Base-by-base conservation (phyloP, 2,113 vertebrate species). In the Tychaedon coryphoeus region DNA sequence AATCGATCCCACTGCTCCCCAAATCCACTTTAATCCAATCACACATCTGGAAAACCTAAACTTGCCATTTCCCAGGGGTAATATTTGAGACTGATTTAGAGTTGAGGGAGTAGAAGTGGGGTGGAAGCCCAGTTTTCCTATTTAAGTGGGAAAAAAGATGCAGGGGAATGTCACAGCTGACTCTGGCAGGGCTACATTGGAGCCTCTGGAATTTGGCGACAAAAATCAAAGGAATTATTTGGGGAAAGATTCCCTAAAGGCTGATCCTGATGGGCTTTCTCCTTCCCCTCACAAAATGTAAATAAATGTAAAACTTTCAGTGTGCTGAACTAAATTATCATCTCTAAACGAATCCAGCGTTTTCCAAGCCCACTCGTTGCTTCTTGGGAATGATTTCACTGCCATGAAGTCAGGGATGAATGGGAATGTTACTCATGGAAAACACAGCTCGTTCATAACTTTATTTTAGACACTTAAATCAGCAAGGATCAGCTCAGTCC, bases 381-480 rank as follows among this genome's bases (percentile, higher is more conserved):
- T 74, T 19, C 62, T 26, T 38, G 80, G 92, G 69, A 78, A 61
- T 50, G 83, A 78, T 77, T 94, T 92, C 86, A 75, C 45, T 43
- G 61, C 91, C 65, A 5, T 58, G 73, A 67, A 87, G 66, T 28
- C 42, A 67, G 47, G 4, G 28, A 53, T 77, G 86, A 93, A 86
- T 53, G 73, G 65, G 84, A 78, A 78, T 45, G 57, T 91, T 75
- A 54, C 92, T 86, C 90, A 83, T 62, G 94, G 93, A 93, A 93
- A 95, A 91, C 90, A 73, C 84, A 93, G 84, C 73, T 91, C 86
- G 24, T 72, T 86, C 83, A 40, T 48, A 61, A 81, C 57, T 71
- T 92, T 10, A 36, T 64, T 94, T 92, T 25, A 77, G 94, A 53
- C 76, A 34, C 40, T 86, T 36, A 67, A 83, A 91, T 94, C 51